Conservation (phyloP, 2,888 invertebrate genomes). For the Folsomia manolachei region DNA sequence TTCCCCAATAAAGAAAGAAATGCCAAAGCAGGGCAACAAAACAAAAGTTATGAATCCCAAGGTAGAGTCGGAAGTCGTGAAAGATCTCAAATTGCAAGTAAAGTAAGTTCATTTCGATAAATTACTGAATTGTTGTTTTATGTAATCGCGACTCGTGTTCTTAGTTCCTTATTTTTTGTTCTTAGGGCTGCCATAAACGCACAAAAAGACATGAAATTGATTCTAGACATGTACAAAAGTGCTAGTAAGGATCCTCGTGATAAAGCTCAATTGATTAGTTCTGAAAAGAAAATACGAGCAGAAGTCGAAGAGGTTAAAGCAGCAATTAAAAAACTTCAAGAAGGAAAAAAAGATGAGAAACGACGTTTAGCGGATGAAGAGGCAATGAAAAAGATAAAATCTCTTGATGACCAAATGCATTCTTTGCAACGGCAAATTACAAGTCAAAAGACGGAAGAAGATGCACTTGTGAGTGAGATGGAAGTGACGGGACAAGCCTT, state of each 20-base stretch:
- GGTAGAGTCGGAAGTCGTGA: conserved; percentile 70
- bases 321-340: conserved; percentile 80
- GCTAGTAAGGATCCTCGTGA: conserved; percentile 93
- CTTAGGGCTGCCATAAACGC: conserved; percentile 83
- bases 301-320: conserved; percentile 86
- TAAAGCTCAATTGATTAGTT: conserved; percentile 93
- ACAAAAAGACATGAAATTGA: conserved; percentile 88
- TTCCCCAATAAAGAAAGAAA: conserved; percentile 11
- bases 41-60: neutral
- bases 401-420: conserved; percentile 77
- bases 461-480: conserved; percentile 95
- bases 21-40: neutral
- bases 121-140: too few relatives aligned
- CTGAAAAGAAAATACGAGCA: conserved; percentile 83
- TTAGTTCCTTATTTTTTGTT: neutral
- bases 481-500: conserved; percentile 98
- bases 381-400: conserved; percentile 87
- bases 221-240: conserved; percentile 97
- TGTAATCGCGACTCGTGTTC: neutral
- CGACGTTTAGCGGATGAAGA: conserved; percentile 93
- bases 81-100: conserved; percentile 84
- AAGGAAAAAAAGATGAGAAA: conserved; percentile 84
- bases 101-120: conserved; percentile 65
- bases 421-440: conserved; percentile 56
- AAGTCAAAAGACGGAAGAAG: conserved; percentile 74